Evolutionary conservation across 2,113 vertebrate genomes (phyloP), one percentile per base, ranked within the genome.

Genomic region (Pedetes capensis): DNA sequence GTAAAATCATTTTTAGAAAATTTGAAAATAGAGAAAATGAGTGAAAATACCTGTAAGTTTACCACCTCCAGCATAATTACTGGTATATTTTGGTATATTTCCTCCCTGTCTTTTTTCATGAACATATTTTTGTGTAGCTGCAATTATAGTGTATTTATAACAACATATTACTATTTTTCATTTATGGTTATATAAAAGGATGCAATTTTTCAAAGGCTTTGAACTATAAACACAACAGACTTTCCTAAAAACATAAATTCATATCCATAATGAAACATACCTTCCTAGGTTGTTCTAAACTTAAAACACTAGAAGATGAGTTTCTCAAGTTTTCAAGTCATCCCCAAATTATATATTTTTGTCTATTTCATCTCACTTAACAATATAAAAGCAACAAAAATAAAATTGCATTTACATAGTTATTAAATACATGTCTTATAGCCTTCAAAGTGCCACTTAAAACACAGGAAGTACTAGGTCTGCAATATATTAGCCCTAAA

Each of bases 81-180:
- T 90, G 57, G 57, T 51, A 53, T 91, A 93, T 89, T 96, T 95
- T 86, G 32, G 81, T 71, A 6, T 79, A 64, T 71, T 72, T 93
- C 82, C 66, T 90, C n/a, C 29, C 57, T 89, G 80, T 80, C 53
- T 93, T 86, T 94, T 87, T 96, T 84, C 78, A 92, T 76, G 87
- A 93, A 34, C 16, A 51, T 79, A 72, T 51, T 96, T 95, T 94
- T 93, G 89, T 44, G 82, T 63, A 94, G 53, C 39, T 79, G 55
- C 44, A 94, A 74, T 91, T 91, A 82, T 2, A 90, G 53, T 59
- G 25, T 64, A 75, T 75, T 75, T 57, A 68, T 79, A 90, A 72
- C 61, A 87, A 23, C 81, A 71, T 49, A 18, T 74, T 91, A 49
- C 49, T 90, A 37, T 75, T 87, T 76, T 94, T 87, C 34, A 74